Conservation (phyloP, 2,888 invertebrate genomes). For the Phyllotreta striolata region DNA sequence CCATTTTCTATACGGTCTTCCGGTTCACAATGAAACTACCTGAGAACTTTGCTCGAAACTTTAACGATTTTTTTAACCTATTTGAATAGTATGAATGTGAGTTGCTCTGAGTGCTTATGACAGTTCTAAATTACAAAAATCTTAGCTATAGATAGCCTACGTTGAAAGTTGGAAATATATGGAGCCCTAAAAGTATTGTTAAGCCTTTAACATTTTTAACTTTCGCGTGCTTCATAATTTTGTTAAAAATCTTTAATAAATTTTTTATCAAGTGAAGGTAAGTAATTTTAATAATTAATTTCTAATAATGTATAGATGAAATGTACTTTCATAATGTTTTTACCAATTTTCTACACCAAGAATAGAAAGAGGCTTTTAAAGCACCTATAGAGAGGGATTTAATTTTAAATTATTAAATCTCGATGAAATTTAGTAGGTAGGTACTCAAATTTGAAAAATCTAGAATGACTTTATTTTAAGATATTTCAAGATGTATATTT, state of each 20-base stretch:
- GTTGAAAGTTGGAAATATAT: conserved; percentile 23
- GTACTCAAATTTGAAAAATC: too few species aligned
- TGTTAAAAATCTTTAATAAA: not conserved
- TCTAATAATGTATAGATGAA: too few species aligned
- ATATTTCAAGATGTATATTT: too few species aligned
- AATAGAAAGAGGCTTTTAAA: too few species aligned
- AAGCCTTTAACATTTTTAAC: conserved; percentile 13
- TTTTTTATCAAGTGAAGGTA: too few species aligned
- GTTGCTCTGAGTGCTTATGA: conserved; percentile 46
- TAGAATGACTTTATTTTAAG: too few species aligned
- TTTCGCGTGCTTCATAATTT: not conserved
- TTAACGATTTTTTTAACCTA: conserved; percentile 41
- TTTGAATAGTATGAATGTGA: conserved; percentile 44
- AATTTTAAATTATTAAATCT: too few species aligned
- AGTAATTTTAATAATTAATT: too few species aligned
- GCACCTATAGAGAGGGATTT: too few species aligned
- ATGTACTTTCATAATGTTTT: too few species aligned
- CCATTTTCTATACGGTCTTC: conserved; percentile 42
- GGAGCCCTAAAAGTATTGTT: conserved; percentile 29
- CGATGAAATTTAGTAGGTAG: too few species aligned
- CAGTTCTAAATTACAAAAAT: conserved; percentile 48
- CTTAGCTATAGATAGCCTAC: conserved; percentile 37
- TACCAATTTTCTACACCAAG: too few species aligned
- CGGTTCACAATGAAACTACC: conserved; percentile 43
- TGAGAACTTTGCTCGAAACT: conserved; percentile 39